Evolutionary conservation across 1,140 invertebrate genomes (phyloP), one percentile per base, ranked within the genome.

Genomic region (Drosophila repletoides): DNA sequence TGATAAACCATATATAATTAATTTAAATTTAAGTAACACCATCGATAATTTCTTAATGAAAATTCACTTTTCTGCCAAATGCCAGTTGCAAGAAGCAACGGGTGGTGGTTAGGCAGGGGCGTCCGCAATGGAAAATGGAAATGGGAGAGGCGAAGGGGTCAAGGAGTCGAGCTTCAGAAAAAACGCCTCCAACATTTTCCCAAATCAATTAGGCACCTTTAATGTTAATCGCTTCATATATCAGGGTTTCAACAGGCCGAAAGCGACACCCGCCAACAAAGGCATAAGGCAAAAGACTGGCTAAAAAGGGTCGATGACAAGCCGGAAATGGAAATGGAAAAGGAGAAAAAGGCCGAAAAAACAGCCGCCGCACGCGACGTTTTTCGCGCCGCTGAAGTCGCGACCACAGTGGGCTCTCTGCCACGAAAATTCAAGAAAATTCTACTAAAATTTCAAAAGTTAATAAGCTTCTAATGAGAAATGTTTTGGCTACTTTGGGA

Each of bases 171-270:
- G n/a, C n/a, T n/a, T n/a, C n/a, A n/a, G n/a, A n/a, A n/a, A n/a
- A n/a, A n/a, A n/a, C n/a, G n/a, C n/a, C n/a, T n/a, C n/a, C n/a
- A n/a, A n/a, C n/a, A n/a, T n/a, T n/a, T n/a, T n/a, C 28, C 38
- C 38, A 72, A 73, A 83, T 83, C 79, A 84, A 83, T 84, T 83
- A 79, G 60, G 80, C 59, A 60, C 80, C 80, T 80, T 86, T 69
- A 68, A 72, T 75, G 80, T 73, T 86, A 87, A 86, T 86, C 76
- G 80, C 76, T 53, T 68, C 80, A 87, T 86, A 86, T 70, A 86
- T 86, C 79, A 83, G 45, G 63, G 58, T 34, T 40, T 48, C 59
- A 60, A 63, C 48, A 51, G 34, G 10, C 60, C 45, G 43, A 58
- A 67, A 76, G 52, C 77, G 40, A 83, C 72, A 69, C 55, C 56